Percentiles rank a stretch among this genome's conserved stretches.
These are phyloP conservation scores for Hydra vulgaris DNA, from an alignment of 30 jellyfish, hydroid and myxozoan genomes.

Conservation along the genomic window DNA sequence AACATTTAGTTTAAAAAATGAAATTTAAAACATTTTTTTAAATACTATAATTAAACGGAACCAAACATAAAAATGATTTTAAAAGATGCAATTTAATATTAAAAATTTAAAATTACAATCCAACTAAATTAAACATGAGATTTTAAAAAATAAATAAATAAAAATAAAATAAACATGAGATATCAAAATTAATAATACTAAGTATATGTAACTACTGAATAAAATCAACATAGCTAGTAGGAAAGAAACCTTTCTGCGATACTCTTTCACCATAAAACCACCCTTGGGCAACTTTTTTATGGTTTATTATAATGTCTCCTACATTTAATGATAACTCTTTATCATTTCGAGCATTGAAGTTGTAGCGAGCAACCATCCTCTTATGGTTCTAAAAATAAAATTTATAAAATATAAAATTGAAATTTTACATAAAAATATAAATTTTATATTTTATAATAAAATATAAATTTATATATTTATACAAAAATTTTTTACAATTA, in stretches of 20 bases:
- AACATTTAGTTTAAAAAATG: too few relatives aligned
- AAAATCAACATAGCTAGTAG: neutral
- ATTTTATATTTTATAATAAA: too few relatives aligned
- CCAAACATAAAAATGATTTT: too few relatives aligned
- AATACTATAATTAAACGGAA: too few relatives aligned
- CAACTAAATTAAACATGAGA: too few relatives aligned
- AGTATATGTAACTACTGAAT: neutral
- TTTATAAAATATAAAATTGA: neutral
- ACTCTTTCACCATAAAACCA: constrained; percentile 6
- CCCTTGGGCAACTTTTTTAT: neutral
- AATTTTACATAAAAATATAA: neutral
- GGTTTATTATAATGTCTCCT: constrained; percentile 3
- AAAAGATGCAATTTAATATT: too few relatives aligned
- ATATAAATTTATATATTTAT: too few relatives aligned
- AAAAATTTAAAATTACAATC: too few relatives aligned
- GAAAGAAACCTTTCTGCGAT: neutral
- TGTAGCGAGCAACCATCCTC: constrained; percentile 7
- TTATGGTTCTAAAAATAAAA: neutral
- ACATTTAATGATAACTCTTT: neutral
- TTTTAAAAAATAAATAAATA: too few relatives aligned
- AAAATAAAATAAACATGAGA: neutral
- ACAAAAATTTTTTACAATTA: too few relatives aligned
- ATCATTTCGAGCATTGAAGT: neutral
- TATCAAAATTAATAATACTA: too few relatives aligned
- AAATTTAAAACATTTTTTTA: too few relatives aligned